Base-by-base conservation (phyloP, 64 coral and sea anemone genomes). In the Catalaphyllia jardinei region DNA sequence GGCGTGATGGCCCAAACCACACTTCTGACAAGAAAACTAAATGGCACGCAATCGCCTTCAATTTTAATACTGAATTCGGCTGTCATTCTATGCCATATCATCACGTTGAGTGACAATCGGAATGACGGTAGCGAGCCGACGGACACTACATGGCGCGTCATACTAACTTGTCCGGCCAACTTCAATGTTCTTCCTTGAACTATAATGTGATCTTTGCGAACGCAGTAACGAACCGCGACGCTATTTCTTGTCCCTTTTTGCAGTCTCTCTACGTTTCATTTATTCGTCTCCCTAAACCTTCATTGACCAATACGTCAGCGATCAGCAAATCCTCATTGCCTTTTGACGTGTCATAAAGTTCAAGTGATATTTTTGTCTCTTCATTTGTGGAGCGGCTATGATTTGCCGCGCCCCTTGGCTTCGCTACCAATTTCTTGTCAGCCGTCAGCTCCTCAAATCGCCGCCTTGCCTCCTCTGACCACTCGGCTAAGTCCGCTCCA, bases 311-410 rank as follows among this genome's bases (percentile, higher is more conserved):
- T 16, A 79, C 81, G 30, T 92, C 83, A 13, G 90, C 73, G 24
- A 92, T 79, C 25, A 78, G 29, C 8, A 92, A 15, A 52, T 92
- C 90, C 42, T 92, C 67, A 6, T 79, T 76, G 29, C 52, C 80
- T 67, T 64, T 35, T 65, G 89, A 91, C 3, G 90, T 92, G 65
- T 92, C 90, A 49, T 71, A 92, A 22, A 92, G 27, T 22, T 75
- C 65, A 38, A 92, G 62, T 7, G 73, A 77, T 39, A 92, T 69
- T 78, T 92, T 92, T 2, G 73, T 46, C 33, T 92, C 82, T n/a
- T 86, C 90, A 7, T 65, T 79, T 17, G 60, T 78, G 5, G 27
- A 63, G 28, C 51, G 75, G 4, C 39, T 87, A n/a, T 71, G 76
- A 39, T 33, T 80, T 4, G 60, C 82, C 27, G 30, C 74, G 17